Evolutionary conservation across 2,797 vertebrate species (phyloP), one percentile per base, ranked within the genome.

Genomic region (Champsocephalus esox): DNA sequence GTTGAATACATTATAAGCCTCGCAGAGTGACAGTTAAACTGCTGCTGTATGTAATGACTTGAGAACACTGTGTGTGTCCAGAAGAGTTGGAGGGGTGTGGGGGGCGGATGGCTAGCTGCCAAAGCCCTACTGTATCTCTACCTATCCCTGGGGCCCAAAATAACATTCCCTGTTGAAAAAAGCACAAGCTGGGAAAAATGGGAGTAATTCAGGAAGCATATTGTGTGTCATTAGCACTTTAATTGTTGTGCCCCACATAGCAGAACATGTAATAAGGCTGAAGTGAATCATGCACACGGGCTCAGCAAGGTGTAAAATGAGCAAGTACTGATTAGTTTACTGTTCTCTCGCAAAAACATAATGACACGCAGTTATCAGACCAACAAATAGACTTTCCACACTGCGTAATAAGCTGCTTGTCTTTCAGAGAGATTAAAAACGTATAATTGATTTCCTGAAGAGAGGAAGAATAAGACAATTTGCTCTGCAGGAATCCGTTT

Each of bases 301-400:
- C 69, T 77, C 86, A 85, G 81, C 79, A 89, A 83, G 75, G 83
- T 87, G 85, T 80, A 74, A 87, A 88, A 89, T 75, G 49, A 87
- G 74, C 66, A 12, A 9, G 50, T 13, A 1, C 70, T 81, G 76
- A 86, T 87, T 79, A 84, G 44, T 12, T 28, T 38, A 38, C 34
- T 46, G 34, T 66, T 70, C 66, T 69, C 55, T 34, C 24, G 38
- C 19, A 32, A 79, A 75, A 77, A 68, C 76, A 81, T 62, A 51
- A 49, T 55, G 54, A 75, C 64, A 67, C 65, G 58, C 64, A 44
- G 65, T 86, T 51, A 76, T 83, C 81, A 74, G 28, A 78, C 62
- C 75, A 75, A 80, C 65, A 84, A 80, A 84, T 57, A 66, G 21
- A 68, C 49, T 63, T 63, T 65, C 56, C 64, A 41, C 65, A 32